Evolutionary conservation across 2,888 invertebrate species (phyloP).

Genomic region (Macrosiphum euphorbiae): DNA sequence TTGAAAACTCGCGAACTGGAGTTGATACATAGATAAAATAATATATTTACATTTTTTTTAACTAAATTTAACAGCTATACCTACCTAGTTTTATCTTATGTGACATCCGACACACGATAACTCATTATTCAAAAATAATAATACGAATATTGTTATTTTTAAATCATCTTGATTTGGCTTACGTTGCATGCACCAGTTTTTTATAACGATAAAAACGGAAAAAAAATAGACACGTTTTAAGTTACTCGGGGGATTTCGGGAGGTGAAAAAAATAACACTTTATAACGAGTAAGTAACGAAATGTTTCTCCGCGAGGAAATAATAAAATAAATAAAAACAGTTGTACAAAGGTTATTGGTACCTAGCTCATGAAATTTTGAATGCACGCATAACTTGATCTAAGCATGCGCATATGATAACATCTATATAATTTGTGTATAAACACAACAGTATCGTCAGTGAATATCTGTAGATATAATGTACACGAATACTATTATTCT

Average conservation of each 20-base stretch:
- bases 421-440: not conserved
- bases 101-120: not conserved
- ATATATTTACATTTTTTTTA: not conserved
- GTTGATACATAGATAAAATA: not conserved
- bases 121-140: not conserved
- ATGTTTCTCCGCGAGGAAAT: not conserved
- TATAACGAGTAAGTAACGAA: conserved; percentile 27
- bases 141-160: not conserved
- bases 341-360: not conserved
- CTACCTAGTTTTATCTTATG: not conserved
- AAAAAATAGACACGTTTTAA: not conserved
- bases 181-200: not conserved
- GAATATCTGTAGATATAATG: not conserved
- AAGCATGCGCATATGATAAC: not conserved
- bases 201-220: not conserved
- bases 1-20: not conserved
- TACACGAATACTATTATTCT: not conserved
- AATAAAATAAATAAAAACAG: conserved; percentile 14
- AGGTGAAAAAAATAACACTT: not conserved
- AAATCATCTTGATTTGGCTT: not conserved
- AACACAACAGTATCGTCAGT: not conserved
- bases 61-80: not conserved
- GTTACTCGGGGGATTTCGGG: not conserved
- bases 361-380: not conserved
- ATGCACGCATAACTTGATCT: not conserved